Base-by-base conservation (phyloP, 2,888 invertebrate genomes). In the Epirrhoe tristata region DNA sequence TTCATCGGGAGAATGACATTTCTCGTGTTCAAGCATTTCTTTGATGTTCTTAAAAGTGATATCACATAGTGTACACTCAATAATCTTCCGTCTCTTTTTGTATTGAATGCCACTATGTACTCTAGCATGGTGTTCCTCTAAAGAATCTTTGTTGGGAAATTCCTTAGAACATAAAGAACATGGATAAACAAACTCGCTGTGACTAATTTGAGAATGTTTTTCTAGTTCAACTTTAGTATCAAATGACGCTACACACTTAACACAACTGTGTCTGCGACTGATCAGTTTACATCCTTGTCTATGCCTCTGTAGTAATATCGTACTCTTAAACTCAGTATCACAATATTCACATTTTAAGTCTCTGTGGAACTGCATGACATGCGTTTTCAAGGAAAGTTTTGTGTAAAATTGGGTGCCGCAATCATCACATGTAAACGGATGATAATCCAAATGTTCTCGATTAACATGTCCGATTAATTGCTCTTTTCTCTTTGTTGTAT, bases 331-430 rank as follows among this genome's bases (percentile, higher is more conserved):
- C 53, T 80, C 75, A 59, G 74, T 74, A 66, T 87, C 87, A 57
- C 88, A 88, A 61, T 79, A 84, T 5, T 81, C 79, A 56, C 88
- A 88, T 52, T 76, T 72, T 1, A 77, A 64, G 54, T 86, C 82
- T 60, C 77, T 77, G 57, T 88, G 88, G 43, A 82, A 85, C 31
- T 81, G 79, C 10, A 78, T 77, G 17, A 86, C 80, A 53, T 88
- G 88, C 0, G 81, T 80, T 53, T 81, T 79, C 4, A 87, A 69
- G 39, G 82, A 82, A 0, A 81, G 61, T 74, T 85, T 85, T 0
- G 87, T 85, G 60, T 86, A 87, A 64, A 87, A 88, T 46, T 84
- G 85, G 50, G 83, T 83, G 0, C 77, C 79, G 36, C 88, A 88
- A 52, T 81, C 77, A 0, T 78, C 77, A 61, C 88, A 88, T 2